These are phyloP conservation scores for Crocodylus rhombifer DNA, from an alignment of 2,797 vertebrate genomes.

Conservation along the genomic window DNA sequence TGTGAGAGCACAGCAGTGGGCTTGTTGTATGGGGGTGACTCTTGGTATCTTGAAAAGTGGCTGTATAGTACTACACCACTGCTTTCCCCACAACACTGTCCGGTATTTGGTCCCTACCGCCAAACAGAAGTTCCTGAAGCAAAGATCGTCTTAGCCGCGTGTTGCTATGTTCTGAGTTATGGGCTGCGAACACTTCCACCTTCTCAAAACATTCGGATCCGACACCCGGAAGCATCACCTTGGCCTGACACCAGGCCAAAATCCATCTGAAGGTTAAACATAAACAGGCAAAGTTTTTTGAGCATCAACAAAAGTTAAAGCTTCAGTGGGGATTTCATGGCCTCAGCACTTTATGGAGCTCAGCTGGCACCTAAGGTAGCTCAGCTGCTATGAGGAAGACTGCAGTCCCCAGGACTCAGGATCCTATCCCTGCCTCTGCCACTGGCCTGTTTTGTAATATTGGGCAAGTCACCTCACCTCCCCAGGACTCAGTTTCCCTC, in stretches of 20 bases:
- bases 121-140: neutral
- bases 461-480: neutral
- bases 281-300: rapidly evolving
- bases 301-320: neutral
- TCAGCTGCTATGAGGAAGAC: neutral
- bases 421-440: neutral
- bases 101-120: neutral
- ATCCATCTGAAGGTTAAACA: neutral
- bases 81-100: neutral
- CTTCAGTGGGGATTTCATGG: neutral
- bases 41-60: neutral
- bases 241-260: neutral
- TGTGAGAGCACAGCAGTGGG: rapidly evolving
- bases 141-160: neutral
- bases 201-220: neutral
- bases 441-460: neutral
- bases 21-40: too few species aligned
- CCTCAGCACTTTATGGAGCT: neutral
- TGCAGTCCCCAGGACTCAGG: neutral
- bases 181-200: rapidly evolving
- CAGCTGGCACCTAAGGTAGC: neutral
- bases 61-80: neutral
- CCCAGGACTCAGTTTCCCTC: neutral
- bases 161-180: rapidly evolving
- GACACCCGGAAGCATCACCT: neutral